Evolutionary conservation across 2,797 vertebrate species (phyloP), one percentile per base, ranked within the genome.

Genomic region (Masticophis lateralis): DNA sequence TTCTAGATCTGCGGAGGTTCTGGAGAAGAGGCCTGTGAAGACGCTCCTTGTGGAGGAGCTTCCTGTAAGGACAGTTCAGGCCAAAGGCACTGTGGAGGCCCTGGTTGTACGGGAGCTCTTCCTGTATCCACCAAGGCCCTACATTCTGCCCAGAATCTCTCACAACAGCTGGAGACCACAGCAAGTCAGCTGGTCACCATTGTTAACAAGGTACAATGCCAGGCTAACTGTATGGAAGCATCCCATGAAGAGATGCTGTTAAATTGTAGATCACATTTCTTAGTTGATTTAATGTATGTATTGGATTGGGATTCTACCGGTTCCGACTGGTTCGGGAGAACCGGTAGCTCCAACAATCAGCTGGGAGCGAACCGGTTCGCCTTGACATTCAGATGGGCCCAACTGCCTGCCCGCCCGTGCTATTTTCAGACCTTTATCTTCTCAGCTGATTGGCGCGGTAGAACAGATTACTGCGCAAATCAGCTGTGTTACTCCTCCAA

Each of bases 1-100:
- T 16, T 83, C 87, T 89, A 98, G 98, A 95, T 97, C 47, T 98
- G 97, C 28, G 97, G 96, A 5, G 94, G 86, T 0, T 95, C 87
- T 0, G 95, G 94, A 87, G 97, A 98, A 14, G 97, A 32, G 92
- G 98, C 94, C 86, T 99, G 98, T 5, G 56, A 97, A 4, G 94
- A 97, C 3, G 96, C 97, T 0, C 91, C 32, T 2, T 99, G 98
- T 0, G 98, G 98, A 37, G 98, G 98, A 28, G 98, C 98, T 0
- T 97, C 98, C 91, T 99, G 99, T 95, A 97, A 59, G 53, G 98
- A 98, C 66, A 13, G 95, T 0, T 28, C 2, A 0, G 98, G 98
- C 11, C 95, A 90, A 2, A 96, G 88, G 8, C 96, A 37, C 1
- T 99, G 99, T 0, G 98, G 98, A 47, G 98, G 98, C 43, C 94